These are phyloP conservation scores for Centruroides sculpturatus DNA, from an alignment of 1,140 invertebrate species.

Conservation along the genomic window DNA sequence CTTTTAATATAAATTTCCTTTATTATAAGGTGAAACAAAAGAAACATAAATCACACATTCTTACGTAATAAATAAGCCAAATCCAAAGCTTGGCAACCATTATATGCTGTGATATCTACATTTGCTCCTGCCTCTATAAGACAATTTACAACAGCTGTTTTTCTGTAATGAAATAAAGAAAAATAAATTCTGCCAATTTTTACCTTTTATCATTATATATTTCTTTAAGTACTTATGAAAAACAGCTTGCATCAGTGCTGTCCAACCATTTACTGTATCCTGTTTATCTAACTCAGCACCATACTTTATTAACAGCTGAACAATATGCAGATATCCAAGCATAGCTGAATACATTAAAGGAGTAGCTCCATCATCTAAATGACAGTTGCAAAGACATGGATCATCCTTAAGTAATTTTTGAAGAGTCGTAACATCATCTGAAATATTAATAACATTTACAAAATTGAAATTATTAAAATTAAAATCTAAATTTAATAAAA, in stretches of 20 bases:
- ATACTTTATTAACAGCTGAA: conserved; percentile 73
- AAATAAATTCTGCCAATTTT: background rate
- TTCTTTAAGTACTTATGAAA: conserved; percentile 28
- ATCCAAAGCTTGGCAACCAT: conserved; percentile 8
- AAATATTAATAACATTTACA: too few relatives aligned
- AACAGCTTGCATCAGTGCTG: conserved; percentile 87
- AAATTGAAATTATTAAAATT: too few relatives aligned
- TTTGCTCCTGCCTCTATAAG: conserved; percentile 4
- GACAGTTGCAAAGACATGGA: background rate
- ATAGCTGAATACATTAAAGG: conserved; percentile 93
- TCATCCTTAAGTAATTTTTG: too few relatives aligned
- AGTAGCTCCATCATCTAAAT: conserved; percentile 44
- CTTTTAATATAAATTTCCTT: background rate
- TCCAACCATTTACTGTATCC: conserved; percentile 81
- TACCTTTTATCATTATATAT: background rate
- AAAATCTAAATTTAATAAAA: too few relatives aligned
- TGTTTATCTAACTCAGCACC: conserved; percentile 91
- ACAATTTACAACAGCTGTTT: background rate
- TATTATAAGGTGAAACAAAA: background rate
- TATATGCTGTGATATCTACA: conserved; percentile 1
- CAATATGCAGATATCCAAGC: conserved; percentile 86
- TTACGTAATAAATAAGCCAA: conserved; percentile 1
- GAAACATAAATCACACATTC: background rate
- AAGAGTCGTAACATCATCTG: too few relatives aligned
- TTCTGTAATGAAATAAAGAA: background rate